phyloP scores from a whole-genome alignment of 92 coral and sea anemone genomes.

The Porites lobata region DNA sequence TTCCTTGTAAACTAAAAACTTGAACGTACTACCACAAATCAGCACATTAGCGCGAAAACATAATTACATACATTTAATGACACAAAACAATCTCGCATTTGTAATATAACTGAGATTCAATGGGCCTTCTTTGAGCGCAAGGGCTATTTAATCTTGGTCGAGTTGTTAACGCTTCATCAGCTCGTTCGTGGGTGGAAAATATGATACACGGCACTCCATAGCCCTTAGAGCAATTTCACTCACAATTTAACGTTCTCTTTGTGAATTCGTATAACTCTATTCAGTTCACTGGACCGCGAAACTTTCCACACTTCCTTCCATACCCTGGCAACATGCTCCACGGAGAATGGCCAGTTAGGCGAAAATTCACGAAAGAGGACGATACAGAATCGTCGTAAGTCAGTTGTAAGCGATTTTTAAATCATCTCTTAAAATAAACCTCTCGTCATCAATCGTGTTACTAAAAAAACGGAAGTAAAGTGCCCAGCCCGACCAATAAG shows the following conservation, averaged over 20 bases:
- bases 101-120: too few relatives aligned
- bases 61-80: too few relatives aligned
- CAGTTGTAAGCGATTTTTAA: background rate
- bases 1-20: too few relatives aligned
- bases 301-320: background rate
- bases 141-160: too few relatives aligned
- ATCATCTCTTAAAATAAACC: constrained; percentile 28
- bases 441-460: background rate
- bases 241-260: background rate
- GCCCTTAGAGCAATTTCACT: background rate
- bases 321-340: background rate
- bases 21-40: too few relatives aligned
- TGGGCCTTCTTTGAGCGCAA: too few relatives aligned
- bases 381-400: background rate
- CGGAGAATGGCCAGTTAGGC: background rate
- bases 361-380: background rate
- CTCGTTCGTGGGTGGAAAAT: too few relatives aligned
- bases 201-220: background rate
- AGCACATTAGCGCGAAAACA: too few relatives aligned
- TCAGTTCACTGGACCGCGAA: background rate
- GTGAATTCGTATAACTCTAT: background rate
- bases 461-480: background rate
- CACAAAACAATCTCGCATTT: too few relatives aligned
- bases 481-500: background rate
- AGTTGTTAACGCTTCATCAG: too few relatives aligned